These are phyloP conservation scores for Zelleria hepariella DNA, from an alignment of 2,888 invertebrate genomes.

Conservation along the genomic window DNA sequence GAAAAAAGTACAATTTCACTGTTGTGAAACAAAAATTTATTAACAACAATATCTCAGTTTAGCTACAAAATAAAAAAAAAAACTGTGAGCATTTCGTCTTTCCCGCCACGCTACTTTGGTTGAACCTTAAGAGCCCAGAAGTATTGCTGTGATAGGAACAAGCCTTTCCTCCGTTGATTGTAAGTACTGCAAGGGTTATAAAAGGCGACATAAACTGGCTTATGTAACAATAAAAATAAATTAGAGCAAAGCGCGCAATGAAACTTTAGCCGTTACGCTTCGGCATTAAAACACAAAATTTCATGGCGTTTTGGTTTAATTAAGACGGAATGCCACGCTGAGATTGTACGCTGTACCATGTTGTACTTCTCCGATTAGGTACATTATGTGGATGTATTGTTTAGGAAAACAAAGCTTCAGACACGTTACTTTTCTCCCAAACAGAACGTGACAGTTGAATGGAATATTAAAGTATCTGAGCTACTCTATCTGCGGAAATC, in stretches of 20 bases:
- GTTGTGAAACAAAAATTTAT: too few species aligned
- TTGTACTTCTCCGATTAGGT: background rate
- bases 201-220: slow-evolving; percentile 54
- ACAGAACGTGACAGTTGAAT: too few species aligned
- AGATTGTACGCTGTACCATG: background rate
- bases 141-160: background rate
- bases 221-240: slow-evolving; percentile 68
- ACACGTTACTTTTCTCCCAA: background rate
- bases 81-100: too few species aligned
- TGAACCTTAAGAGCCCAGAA: background rate
- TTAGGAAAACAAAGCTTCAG: background rate
- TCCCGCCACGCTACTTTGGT: background rate
- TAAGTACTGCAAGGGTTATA: slow-evolving; percentile 47
- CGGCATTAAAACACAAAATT: slow-evolving; percentile 52
- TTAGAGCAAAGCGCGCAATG: slow-evolving; percentile 66
- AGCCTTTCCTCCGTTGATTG: slow-evolving; percentile 27
- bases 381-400: background rate
- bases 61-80: too few species aligned
- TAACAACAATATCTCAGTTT: too few species aligned
- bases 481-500: too few species aligned
- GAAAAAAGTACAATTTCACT: too few species aligned
- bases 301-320: slow-evolving; percentile 59
- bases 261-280: slow-evolving; percentile 59
- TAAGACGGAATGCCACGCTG: slow-evolving; percentile 34
- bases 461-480: too few species aligned